These are phyloP conservation scores for Montifringilla adamsi DNA, from an alignment of 2,113 vertebrate species.

Conservation along the genomic window DNA sequence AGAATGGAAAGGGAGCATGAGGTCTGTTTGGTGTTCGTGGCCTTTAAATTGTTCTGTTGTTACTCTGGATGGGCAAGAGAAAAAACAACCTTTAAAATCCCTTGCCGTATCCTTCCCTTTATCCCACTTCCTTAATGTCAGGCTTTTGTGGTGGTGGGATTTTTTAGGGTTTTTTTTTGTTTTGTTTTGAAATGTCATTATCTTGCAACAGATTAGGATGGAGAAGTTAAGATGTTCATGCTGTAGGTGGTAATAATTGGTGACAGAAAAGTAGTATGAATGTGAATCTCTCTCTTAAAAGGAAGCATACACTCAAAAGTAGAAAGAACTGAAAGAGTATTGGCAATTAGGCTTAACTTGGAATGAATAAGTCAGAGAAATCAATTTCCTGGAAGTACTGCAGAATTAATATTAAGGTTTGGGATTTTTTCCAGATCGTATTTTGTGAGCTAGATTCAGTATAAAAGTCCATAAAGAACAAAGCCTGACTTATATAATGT, in stretches of 20 bases:
- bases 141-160: neutral
- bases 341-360: neutral
- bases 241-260: neutral
- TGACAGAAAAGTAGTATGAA: neutral
- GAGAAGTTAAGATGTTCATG: neutral
- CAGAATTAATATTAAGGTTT: neutral
- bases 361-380: neutral
- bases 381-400: neutral
- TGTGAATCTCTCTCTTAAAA: neutral
- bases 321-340: neutral
- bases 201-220: neutral
- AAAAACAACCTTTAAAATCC: neutral
- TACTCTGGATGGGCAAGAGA: neutral
- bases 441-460: neutral
- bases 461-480: neutral
- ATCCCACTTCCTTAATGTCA: neutral
- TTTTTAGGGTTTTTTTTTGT: neutral
- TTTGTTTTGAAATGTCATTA: neutral
- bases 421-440: fast-evolving
- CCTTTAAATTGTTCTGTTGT: neutral
- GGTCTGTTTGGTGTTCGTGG: neutral
- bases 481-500: neutral
- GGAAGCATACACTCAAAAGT: neutral
- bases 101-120: neutral
- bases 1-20: neutral